Evolutionary conservation across 2,113 vertebrate species (phyloP), one percentile per base, ranked within the genome.

Genomic region (Phycodurus eques): DNA sequence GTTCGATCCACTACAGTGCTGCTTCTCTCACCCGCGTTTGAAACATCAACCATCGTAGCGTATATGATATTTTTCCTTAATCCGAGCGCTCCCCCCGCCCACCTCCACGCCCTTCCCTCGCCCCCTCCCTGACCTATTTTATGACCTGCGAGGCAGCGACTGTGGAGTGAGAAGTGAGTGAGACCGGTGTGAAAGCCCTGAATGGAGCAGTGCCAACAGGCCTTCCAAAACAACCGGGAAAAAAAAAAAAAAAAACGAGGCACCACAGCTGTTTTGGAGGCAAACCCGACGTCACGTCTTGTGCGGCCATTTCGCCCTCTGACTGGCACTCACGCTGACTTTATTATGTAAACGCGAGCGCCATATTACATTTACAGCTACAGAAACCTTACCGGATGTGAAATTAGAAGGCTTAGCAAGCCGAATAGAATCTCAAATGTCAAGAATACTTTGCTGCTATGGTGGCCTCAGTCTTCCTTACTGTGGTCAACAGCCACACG

Each of bases 151-250:
- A 90, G 89, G 83, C 89, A 84, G 75, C 88, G 85, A 89, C 89
- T 88, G 83, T 84, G 79, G 89, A 90, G 89, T 89, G 91, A 92
- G 91, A 93, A 92, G 89, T 91, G 91, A 91, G 89, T 90, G 87
- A 89, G 90, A 89, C 88, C 87, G 88, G 90, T 91, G 89, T 92
- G 91, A 92, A 91, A 89, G 87, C 82, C 82, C 68, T 92, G 90
- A 93, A 93, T 89, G 88, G 90, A 91, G 83, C 78, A 70, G 85
- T 88, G 85, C 83, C 90, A 92, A 91, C 88, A 88, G 85, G 88
- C 89, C 88, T 78, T 84, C 83, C 84, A 90, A 89, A 90, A 31
- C 79, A 88, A 87, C 35, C 11, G 12, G 4, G 4, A 89, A 88
- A 88, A 65, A n/a, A n/a, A 89, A 89, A 88, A n/a, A 54, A 65